Evolutionary conservation across 1,140 invertebrate genomes (phyloP), one percentile per base, ranked within the genome.

Genomic region (Pseudomyrmex cubaensis): DNA sequence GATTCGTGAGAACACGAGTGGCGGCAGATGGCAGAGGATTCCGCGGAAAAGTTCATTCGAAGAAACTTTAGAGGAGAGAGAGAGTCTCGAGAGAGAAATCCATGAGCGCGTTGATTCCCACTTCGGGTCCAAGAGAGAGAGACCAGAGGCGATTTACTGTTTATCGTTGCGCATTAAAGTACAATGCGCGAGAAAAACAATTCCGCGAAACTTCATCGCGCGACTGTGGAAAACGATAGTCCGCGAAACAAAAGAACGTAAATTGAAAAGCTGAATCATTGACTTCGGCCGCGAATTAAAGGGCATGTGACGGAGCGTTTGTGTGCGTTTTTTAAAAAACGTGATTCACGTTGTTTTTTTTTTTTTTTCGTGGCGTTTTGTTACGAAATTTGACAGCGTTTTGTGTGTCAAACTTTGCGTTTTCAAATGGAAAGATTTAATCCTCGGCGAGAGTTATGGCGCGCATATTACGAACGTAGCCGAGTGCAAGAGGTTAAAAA

Each of bases 31-130:
- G 66, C 76, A 54, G 5, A 72, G 54, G 66, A 61, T 56, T 80
- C 76, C 25, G 35, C 35, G 64, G 66, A 72, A 80, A 80, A 80
- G 76, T 80, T 70, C 76, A 70, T 80, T 64, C 72, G 17, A 70
- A 80, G 76, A 57, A 80, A 80, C 76, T 72, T 80, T 61, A 50
- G 20, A 20, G 20, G 20, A 20, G 20, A 20, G 20, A 20, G 13
- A 15, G 35, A 62, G 54, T 80, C 54, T 7, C 35, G 35, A 35
- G 66, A 72, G 66, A 80, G 54, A 46, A 78, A 80, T 70, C 66
- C 44, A 72, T 50, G 76, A 0, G 35, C 35, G 5, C 69, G 76
- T 80, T 72, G 64, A 67, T 69, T 67, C 63, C 64, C 5, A 13
- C 48, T 12, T 35, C 35, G 4, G 0, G 35, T 35, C 35, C 35